Evolutionary conservation across 2,113 vertebrate genomes (phyloP), one percentile per base, ranked within the genome.

Genomic region (Ornithorhynchus anatinus): DNA sequence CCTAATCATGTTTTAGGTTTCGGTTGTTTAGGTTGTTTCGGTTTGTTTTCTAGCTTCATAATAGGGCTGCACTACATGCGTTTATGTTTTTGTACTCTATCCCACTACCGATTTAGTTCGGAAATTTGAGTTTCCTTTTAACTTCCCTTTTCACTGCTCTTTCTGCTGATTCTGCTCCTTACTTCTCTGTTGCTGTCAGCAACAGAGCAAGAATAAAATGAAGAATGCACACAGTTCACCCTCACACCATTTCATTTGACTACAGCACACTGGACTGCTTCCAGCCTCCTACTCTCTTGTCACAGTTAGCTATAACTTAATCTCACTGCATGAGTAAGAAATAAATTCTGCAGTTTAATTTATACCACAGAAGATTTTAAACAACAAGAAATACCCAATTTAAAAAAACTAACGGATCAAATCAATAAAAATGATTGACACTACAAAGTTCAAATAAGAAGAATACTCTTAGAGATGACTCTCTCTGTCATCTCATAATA

Each of bases 31-130:
- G 61, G n/a, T n/a, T n/a, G n/a, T 68, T 78, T 64, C 35, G 52
- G 1, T 1, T 47, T 81, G 61, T 37, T 54, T 51, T n/a, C n/a
- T n/a, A n/a, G n/a, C n/a, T n/a, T n/a, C n/a, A n/a, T n/a, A n/a
- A n/a, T n/a, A n/a, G 11, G 4, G 11, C 32, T 54, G 10, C 20
- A 56, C 45, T 59, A 69, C 80, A 77, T 72, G 72, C 59, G 75
- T 73, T 6, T 56, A 71, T 56, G 0, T 0, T 60, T 74, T 80
- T 74, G 10, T 42, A 22, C 57, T 45, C 27, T 70, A 5, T 64
- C 81, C 78, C 81, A 37, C 78, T 79, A 53, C 71, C 79, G 87
- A 75, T 9, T 6, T 11, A 63, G 42, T 61, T 69, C 69, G 53
- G 14, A 23, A 40, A 35, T 77, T 81, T 61, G 66, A 50, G 1